phyloP scores from a whole-genome alignment of 2,888 invertebrate genomes.

The Phymatocera aterrima region DNA sequence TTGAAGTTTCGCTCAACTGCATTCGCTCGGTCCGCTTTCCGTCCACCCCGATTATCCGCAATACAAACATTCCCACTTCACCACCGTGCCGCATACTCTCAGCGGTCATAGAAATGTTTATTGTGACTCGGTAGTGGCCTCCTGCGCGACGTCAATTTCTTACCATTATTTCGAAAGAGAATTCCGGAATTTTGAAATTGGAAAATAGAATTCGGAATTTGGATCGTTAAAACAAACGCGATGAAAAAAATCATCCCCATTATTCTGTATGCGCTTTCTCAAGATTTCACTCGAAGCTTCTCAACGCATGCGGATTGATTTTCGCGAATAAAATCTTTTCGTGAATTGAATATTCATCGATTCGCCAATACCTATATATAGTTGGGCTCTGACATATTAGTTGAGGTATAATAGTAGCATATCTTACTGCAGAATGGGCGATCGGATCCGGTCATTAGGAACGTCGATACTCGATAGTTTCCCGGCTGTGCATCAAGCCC shows the following conservation, averaged over 20 bases:
- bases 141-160: slow-evolving; percentile 76
- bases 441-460: slow-evolving; percentile 83
- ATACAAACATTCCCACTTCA: slow-evolving; percentile 84
- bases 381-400: too few relatives aligned
- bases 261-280: too few relatives aligned
- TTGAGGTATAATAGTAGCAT: too few relatives aligned
- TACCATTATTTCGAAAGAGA: background rate
- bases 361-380: background rate
- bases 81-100: slow-evolving; percentile 86
- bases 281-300: too few relatives aligned
- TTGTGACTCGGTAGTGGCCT: slow-evolving; percentile 86
- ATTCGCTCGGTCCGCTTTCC: slow-evolving; percentile 80
- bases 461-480: slow-evolving; percentile 77
- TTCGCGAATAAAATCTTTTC: too few relatives aligned
- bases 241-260: too few relatives aligned
- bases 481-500: slow-evolving; percentile 79
- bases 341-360: too few relatives aligned
- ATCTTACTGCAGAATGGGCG: slow-evolving; percentile 88
- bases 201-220: too few relatives aligned
- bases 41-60: slow-evolving; percentile 81
- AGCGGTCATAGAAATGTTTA: slow-evolving; percentile 84
- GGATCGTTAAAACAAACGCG: too few relatives aligned
- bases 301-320: too few relatives aligned
- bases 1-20: slow-evolving; percentile 76
- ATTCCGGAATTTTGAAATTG: background rate